Conservation (phyloP, 2,113 vertebrate species). For the Passer montanus region DNA sequence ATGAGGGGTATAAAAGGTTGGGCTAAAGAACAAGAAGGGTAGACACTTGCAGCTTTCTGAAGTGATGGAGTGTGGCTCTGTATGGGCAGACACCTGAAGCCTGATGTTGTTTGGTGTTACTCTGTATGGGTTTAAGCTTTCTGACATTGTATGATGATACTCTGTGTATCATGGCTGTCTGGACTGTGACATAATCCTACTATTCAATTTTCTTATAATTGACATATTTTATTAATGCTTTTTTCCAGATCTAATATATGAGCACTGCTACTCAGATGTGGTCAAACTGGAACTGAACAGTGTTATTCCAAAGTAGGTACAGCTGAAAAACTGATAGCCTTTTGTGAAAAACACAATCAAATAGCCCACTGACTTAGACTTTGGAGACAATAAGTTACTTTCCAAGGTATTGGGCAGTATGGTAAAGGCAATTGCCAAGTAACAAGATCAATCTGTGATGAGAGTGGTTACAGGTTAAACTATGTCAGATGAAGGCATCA, state of each 20-base stretch:
- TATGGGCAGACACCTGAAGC: not conserved
- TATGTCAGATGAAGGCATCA: not conserved
- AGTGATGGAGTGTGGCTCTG: not conserved
- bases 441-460: fast-evolving
- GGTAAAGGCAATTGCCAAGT: not conserved
- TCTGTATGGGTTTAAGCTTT: not conserved
- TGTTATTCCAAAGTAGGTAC: not conserved
- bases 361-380: not conserved
- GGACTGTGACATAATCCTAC: not conserved
- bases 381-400: not conserved
- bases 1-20: not conserved
- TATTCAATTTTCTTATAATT: not conserved
- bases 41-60: not conserved
- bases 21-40: not conserved
- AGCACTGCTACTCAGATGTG: not conserved
- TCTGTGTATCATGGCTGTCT: not conserved
- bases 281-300: not conserved
- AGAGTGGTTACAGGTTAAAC: not conserved
- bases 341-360: not conserved
- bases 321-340: not conserved
- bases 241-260: not conserved
- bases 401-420: not conserved
- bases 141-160: not conserved
- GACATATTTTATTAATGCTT: not conserved
- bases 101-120: not conserved